phyloP scores from a whole-genome alignment of 2,888 invertebrate species.

The Drosophila borborema region DNA sequence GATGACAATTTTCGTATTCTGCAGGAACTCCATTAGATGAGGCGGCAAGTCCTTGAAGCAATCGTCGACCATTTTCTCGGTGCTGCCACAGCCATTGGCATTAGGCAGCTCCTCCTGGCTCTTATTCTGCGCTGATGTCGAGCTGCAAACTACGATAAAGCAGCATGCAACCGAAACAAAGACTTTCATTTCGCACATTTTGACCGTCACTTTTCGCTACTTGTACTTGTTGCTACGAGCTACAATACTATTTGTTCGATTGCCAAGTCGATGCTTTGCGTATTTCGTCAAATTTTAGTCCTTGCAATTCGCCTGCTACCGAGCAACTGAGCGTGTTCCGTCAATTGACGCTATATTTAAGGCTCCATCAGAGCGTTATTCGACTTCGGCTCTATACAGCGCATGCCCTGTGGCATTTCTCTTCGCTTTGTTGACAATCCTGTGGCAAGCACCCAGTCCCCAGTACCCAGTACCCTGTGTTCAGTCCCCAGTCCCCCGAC shows the following conservation, averaged over 20 bases:
- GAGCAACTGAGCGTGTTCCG: slow-evolving; percentile 44
- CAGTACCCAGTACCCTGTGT: neutral
- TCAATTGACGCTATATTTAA: slow-evolving; percentile 31
- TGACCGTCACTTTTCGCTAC: slow-evolving; percentile 8
- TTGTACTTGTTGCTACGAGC: slow-evolving; percentile 62
- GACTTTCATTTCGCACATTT: slow-evolving; percentile 16
- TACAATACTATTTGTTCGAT: neutral
- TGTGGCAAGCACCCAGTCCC: neutral
- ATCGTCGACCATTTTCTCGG: slow-evolving; percentile 82
- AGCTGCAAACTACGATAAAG: slow-evolving; percentile 20
- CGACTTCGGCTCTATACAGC: neutral
- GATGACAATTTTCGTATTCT: slow-evolving; percentile 82
- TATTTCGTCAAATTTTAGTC: slow-evolving; percentile 14
- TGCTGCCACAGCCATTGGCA: slow-evolving; percentile 78
- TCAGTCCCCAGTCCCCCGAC: neutral
- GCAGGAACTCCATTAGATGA: slow-evolving; percentile 82
- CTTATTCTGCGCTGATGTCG: slow-evolving; percentile 36
- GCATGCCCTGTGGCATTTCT: slow-evolving; percentile 9
- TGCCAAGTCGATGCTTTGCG: neutral
- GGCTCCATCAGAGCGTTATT: slow-evolving; percentile 33
- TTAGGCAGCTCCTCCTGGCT: slow-evolving; percentile 26
- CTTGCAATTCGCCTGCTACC: slow-evolving; percentile 30
- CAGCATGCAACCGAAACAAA: slow-evolving; percentile 12
- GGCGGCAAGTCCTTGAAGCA: slow-evolving; percentile 84
- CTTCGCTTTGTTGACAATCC: slow-evolving; percentile 4